Conservation (phyloP, 2,888 invertebrate species). For the Blastobasis lacticolella region DNA sequence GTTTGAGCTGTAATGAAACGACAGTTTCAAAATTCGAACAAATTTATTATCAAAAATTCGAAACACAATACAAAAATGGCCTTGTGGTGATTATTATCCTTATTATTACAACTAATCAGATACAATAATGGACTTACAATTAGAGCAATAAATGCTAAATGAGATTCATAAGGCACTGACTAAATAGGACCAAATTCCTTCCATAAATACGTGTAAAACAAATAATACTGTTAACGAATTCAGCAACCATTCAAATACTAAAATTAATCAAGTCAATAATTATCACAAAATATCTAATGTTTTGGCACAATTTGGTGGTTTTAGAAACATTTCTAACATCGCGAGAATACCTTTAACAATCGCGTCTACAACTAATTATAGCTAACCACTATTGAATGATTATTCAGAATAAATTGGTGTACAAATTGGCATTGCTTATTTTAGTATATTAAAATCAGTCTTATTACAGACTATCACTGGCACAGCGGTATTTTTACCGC, state of each 20-base stretch:
- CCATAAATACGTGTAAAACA: neutral
- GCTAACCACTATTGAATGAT: no score
- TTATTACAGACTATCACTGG: neutral
- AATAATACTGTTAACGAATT: constrained; percentile 9
- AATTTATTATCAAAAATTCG: constrained; percentile 45
- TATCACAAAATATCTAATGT: neutral
- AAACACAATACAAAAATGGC: constrained; percentile 65
- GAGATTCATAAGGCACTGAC: constrained; percentile 17
- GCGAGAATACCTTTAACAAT: no score
- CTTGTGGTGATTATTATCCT: constrained; percentile 53
- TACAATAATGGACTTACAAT: constrained; percentile 12
- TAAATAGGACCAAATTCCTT: neutral
- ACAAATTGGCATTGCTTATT: neutral
- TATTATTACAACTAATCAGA: constrained; percentile 12
- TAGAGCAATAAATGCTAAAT: constrained; percentile 22
- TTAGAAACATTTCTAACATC: no score
- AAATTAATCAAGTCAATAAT: neutral
- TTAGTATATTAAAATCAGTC: neutral
- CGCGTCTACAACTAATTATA: no score
- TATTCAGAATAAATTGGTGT: neutral
- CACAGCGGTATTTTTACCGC: neutral
- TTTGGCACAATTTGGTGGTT: no score
- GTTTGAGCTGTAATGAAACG: constrained; percentile 54
- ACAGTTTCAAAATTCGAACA: constrained; percentile 23
- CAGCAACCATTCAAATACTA: neutral